phyloP scores from a whole-genome alignment of 2,888 invertebrate species.

The Temnothorax unifasciatus region DNA sequence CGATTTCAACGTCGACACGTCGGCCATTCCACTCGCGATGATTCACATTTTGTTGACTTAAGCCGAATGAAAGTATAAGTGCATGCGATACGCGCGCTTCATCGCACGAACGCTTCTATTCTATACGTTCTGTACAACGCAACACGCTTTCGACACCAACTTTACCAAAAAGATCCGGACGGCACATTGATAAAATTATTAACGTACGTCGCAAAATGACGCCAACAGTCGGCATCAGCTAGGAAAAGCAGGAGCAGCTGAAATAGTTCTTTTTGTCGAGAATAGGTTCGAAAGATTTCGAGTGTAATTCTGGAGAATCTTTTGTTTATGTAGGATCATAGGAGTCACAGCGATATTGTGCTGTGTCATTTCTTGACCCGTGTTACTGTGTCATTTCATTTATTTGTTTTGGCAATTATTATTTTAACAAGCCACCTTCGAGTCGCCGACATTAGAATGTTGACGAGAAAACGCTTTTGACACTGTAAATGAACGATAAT shows the following conservation, averaged over 20 bases:
- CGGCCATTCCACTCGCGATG: conserved; percentile 72
- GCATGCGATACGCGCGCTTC: not conserved
- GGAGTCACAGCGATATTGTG: too few relatives aligned
- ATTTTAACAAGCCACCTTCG: too few relatives aligned
- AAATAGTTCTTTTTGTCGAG: not conserved
- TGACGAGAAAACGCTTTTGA: too few relatives aligned
- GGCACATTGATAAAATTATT: not conserved
- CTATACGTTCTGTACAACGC: not conserved
- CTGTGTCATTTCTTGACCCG: too few relatives aligned
- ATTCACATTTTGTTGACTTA: conserved; percentile 65
- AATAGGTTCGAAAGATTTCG: not conserved
- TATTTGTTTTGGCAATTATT: too few relatives aligned
- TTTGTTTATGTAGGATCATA: too few relatives aligned
- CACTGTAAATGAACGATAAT: too few relatives aligned
- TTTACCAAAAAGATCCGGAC: not conserved
- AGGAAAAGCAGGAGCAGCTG: not conserved
- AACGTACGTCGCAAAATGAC: not conserved
- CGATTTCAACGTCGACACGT: conserved; percentile 60
- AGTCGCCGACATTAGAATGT: too few relatives aligned
- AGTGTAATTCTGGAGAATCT: not conserved
- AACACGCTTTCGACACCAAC: not conserved
- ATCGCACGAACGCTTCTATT: not conserved
- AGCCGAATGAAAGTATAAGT: conserved; percentile 59
- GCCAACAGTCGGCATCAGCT: not conserved
- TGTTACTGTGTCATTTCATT: too few relatives aligned